Percentiles rank a stretch among this genome's conserved stretches.
Conservation (phyloP, 2,888 invertebrate genomes). For the Drosophila neonasuta region DNA sequence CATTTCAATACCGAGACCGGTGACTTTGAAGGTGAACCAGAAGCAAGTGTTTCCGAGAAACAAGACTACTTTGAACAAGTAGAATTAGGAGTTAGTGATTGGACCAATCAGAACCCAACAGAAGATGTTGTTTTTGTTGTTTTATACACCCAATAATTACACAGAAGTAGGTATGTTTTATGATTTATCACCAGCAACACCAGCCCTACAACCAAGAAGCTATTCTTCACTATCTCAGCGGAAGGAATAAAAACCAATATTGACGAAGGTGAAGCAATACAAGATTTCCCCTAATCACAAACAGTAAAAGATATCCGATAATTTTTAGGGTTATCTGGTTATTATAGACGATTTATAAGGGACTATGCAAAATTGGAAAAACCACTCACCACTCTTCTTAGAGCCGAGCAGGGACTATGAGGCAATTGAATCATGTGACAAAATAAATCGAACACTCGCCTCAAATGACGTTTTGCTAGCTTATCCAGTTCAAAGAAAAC, state of each 20-base stretch:
- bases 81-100: too few relatives aligned
- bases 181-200: background rate
- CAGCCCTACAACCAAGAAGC: conserved; percentile 1
- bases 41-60: too few relatives aligned
- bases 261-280: background rate
- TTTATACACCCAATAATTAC: too few relatives aligned
- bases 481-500: background rate
- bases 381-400: too few relatives aligned
- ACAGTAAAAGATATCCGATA: background rate
- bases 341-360: background rate
- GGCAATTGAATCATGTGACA: too few relatives aligned
- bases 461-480: background rate
- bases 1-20: background rate
- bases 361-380: background rate
- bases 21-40: background rate
- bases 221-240: background rate
- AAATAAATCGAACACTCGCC: background rate
- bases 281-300: background rate
- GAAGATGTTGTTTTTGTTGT: background rate
- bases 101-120: too few relatives aligned
- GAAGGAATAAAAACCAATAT: background rate
- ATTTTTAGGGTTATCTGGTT: background rate
- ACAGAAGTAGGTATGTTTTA: too few relatives aligned
- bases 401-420: background rate
- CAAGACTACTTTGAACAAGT: too few relatives aligned